A percentile compares a stretch with the other conserved stretches of the same genome.
Evolutionary conservation across 2,113 vertebrate species (phyloP).

Genomic region (Pao palembangensis): DNA sequence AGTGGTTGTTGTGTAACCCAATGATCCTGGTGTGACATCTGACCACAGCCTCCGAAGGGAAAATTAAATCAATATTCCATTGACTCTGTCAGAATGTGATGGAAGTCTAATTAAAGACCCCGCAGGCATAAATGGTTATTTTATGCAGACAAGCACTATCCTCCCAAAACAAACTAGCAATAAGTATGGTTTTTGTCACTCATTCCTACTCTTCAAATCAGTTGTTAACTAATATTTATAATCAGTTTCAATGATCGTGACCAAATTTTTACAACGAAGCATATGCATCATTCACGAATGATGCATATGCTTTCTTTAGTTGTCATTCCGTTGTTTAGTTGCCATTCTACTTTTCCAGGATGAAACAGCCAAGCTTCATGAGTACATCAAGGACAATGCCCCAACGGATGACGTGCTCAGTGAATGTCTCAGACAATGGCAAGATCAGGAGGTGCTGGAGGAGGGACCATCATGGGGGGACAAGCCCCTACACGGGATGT

Average conservation of each 20-base stretch:
- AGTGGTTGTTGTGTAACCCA: constrained; percentile 65
- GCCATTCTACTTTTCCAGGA: no score
- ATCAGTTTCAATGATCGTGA: background rate
- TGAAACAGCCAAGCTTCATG: no score
- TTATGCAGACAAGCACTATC: constrained; percentile 55
- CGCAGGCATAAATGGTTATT: constrained; percentile 65
- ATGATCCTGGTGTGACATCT: constrained; percentile 68
- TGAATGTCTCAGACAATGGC: no score
- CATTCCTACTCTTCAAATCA: background rate
- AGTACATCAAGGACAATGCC: no score
- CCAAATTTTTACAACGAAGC: no score
- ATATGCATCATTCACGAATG: no score
- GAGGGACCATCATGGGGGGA: no score
- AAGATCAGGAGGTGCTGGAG: no score
- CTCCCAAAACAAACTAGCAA: constrained; percentile 40
- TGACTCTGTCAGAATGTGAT: constrained; percentile 70
- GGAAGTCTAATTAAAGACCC: constrained; percentile 78
- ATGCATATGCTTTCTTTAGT: no score
- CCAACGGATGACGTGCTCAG: no score
- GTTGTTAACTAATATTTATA: background rate
- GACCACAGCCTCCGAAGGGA: constrained; percentile 67
- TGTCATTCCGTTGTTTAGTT: no score
- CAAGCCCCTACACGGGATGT: no score
- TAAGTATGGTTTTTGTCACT: constrained; percentile 35
- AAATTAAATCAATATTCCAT: constrained; percentile 76